Evolutionary conservation across 2,113 vertebrate species (phyloP).

Genomic region (Cololabis saira): DNA sequence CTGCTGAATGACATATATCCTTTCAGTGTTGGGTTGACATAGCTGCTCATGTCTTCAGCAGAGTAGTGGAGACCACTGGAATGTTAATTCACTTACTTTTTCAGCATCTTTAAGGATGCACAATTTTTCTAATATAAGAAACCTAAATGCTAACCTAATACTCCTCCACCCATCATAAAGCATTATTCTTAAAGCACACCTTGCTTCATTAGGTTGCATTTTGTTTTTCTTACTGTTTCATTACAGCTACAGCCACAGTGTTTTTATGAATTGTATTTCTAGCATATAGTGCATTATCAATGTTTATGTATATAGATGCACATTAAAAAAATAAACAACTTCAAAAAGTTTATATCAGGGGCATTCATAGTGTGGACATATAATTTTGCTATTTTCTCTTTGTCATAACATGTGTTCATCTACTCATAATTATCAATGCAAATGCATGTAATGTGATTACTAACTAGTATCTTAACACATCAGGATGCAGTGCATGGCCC

Average conservation of each 20-base stretch:
- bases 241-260: conserved; percentile 30
- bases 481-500: no score
- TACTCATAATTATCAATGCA: not conserved
- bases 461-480: no score
- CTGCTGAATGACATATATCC: conserved; percentile 26
- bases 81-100: not conserved
- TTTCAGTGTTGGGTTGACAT: conserved; percentile 30
- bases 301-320: conserved; percentile 77
- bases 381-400: not conserved
- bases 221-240: conserved; percentile 52
- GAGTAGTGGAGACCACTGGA: conserved; percentile 7
- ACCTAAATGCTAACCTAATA: not conserved
- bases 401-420: not conserved
- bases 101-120: not conserved
- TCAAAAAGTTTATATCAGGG: conserved; percentile 50
- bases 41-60: conserved; percentile 22
- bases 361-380: not conserved
- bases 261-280: conserved; percentile 68
- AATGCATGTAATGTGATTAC: no score
- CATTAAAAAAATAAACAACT: conserved; percentile 68
- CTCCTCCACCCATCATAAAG: conserved; percentile 1
- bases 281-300: conserved; percentile 72
- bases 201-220: conserved; percentile 36
- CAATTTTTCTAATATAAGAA: conserved; percentile 7
- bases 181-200: conserved; percentile 32